Evolutionary conservation across 2,888 invertebrate species (phyloP), one percentile per base, ranked within the genome.

Genomic region (Ecdyonurus torrentis): DNA sequence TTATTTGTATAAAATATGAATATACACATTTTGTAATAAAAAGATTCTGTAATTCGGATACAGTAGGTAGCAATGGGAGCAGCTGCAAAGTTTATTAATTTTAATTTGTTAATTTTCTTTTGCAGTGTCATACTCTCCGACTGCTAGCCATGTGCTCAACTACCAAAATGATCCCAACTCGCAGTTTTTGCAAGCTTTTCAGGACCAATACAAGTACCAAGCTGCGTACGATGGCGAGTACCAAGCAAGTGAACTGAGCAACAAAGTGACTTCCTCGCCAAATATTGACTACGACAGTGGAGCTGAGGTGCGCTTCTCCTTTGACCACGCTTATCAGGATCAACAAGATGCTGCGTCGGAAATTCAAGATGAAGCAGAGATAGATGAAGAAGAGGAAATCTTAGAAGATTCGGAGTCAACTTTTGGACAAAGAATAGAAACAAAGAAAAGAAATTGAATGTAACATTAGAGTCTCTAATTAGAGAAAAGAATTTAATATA

Each of bases 171-270:
- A 55, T n/a, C n/a, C 55, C 19, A 55, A 55, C 55, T 18, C 55
- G 55, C 15, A 22, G 22, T 55, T 55, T n/a, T n/a, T 55, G 55
- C 55, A 55, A n/a, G 55, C 55, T 5, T 55, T 55, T 22, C 55
- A 55, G 55, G 55, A 55, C 55, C 55, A 55, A n/a, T 55, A 55
- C 55, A 55, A 55, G 55, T 55, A 55, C 55, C n/a, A 55, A n/a
- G 55, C 7, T n/a, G 5, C 37, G 37, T 10, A 10, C 37, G 37
- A 37, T 15, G 5, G 7, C 22, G 50, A 50, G 7, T 18, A 50
- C 7, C 7, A 18, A 7, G 50, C 50, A 7, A 50, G 50, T 18
- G 18, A 50, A 50, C 18, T 50, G 50, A 50, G 18, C 7, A 50
- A 50, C 50, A n/a, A n/a, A n/a, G n/a, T n/a, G n/a, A n/a, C n/a